phyloP scores from a whole-genome alignment of 2,113 vertebrate species.

The Nerophis ophidion region DNA sequence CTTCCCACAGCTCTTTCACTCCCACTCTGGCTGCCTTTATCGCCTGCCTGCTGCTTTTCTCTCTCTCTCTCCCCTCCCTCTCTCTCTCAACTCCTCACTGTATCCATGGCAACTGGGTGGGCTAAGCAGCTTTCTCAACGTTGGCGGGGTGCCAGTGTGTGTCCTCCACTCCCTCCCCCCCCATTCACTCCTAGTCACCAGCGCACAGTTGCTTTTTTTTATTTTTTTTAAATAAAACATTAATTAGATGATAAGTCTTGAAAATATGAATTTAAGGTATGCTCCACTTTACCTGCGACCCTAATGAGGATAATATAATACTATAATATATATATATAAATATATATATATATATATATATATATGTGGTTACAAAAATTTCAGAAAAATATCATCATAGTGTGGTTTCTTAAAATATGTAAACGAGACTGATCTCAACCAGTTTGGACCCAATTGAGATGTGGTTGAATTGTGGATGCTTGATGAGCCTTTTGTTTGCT shows the following conservation, averaged over 20 bases:
- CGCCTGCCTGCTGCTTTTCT: constrained; percentile 59
- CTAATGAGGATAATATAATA: no score
- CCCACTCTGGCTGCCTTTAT: constrained; percentile 59
- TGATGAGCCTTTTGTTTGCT: no score
- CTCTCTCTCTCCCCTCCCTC: constrained; percentile 40
- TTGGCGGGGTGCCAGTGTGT: constrained; percentile 75
- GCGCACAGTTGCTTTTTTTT: constrained; percentile 27
- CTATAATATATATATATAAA: no score
- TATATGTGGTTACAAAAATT: no score
- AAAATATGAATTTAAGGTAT: no score
- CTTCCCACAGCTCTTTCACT: constrained; percentile 62
- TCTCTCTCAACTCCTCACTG: constrained; percentile 74
- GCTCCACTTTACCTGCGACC: no score
- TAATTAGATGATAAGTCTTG: neutral
- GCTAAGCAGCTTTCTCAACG: constrained; percentile 83
- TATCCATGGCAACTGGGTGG: constrained; percentile 92
- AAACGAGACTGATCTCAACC: no score
- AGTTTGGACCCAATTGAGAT: no score
- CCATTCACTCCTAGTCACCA: constrained; percentile 48
- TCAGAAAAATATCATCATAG: no score
- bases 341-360: no score
- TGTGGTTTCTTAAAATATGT: no score
- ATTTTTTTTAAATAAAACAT: constrained; percentile 25
- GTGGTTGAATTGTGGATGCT: no score
- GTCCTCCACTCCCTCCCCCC: constrained; percentile 67